phyloP scores from a whole-genome alignment of 2,797 vertebrate species.

The Pelochelys cantorii region DNA sequence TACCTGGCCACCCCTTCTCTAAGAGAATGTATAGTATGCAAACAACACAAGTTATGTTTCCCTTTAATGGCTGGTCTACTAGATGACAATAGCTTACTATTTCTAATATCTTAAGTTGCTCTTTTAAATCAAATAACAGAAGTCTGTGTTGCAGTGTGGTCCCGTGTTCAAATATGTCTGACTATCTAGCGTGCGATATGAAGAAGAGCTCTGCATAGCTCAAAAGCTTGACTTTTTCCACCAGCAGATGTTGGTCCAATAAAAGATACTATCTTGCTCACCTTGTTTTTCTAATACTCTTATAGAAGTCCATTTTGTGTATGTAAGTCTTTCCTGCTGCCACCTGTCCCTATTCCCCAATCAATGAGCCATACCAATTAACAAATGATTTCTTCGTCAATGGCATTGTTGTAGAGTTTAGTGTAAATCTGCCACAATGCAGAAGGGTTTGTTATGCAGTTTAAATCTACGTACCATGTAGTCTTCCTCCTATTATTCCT shows the following conservation, averaged over 20 bases:
- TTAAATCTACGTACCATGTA: neutral
- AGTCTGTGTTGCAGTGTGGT: neutral
- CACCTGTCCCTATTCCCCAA: neutral
- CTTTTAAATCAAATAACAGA: neutral
- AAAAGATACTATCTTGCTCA: too few species aligned
- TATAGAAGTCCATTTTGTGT: neutral
- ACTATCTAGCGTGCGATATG: too few species aligned
- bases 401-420: neutral
- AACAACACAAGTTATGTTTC: neutral
- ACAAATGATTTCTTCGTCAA: neutral
- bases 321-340: neutral
- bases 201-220: too few species aligned
- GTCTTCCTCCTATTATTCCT: neutral
- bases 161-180: neutral
- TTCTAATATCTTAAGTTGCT: accelerated
- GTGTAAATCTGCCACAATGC: neutral
- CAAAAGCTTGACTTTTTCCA: too few species aligned
- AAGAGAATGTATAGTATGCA: neutral
- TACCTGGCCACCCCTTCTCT: neutral
- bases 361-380: neutral
- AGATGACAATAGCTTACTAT: accelerated
- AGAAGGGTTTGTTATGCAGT: neutral
- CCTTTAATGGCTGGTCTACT: neutral
- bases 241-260: too few species aligned
- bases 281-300: too few species aligned